Conservation (phyloP, 23 tunicate species). For the Halocynthia roretzi region DNA sequence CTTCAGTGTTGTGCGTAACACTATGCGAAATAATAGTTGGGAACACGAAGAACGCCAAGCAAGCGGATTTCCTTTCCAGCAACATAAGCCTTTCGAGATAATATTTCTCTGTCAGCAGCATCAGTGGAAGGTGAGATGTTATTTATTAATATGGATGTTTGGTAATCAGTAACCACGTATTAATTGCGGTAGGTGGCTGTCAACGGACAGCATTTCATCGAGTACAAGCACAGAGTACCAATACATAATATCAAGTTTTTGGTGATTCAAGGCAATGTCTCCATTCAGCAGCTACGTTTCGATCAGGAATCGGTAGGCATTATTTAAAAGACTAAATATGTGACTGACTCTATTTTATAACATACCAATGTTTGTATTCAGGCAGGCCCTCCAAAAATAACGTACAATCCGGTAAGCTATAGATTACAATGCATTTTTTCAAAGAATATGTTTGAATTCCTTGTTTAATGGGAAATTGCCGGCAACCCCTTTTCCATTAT, state of each 20-base stretch:
- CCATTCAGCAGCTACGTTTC: conserved; percentile 1
- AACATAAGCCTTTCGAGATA: conserved; percentile 2
- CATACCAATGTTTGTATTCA: too few relatives aligned
- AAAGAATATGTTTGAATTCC: too few relatives aligned
- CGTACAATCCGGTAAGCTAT: too few relatives aligned
- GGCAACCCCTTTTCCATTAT: too few relatives aligned
- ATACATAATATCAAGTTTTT: background rate
- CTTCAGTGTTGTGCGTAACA: conserved; percentile 13
- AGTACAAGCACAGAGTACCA: conserved; percentile 10
- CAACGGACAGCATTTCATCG: conserved; percentile 20
- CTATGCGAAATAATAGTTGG: conserved; percentile 7
- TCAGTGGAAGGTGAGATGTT: conserved; percentile 10
- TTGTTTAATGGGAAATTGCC: too few relatives aligned
- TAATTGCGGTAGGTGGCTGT: conserved; percentile 8
- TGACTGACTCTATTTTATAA: too few relatives aligned
- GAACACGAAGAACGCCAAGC: conserved; percentile 4
- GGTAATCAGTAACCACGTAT: background rate
- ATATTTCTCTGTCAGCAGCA: conserved; percentile 16
- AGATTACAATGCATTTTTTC: too few relatives aligned
- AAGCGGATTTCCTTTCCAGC: conserved; percentile 12
- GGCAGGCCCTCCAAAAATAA: too few relatives aligned
- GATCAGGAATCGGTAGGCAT: conserved; percentile 7
- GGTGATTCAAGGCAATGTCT: background rate
- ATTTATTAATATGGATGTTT: background rate
- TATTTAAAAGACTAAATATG: background rate